Evolutionary conservation across 1,140 invertebrate species (phyloP).

Genomic region (Ridgeia piscesae): DNA sequence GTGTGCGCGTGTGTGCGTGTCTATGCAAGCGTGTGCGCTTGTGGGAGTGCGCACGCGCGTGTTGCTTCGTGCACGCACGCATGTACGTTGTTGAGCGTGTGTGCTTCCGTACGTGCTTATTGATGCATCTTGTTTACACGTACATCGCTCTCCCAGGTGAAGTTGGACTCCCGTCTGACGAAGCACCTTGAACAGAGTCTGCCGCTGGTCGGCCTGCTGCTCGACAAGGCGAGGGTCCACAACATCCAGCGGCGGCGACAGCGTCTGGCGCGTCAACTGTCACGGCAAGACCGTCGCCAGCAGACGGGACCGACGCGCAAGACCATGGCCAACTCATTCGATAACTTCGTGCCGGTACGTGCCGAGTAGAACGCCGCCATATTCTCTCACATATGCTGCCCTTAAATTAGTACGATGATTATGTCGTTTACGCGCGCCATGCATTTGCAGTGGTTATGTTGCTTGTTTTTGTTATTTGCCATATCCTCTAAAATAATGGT

Average conservation of each 20-base stretch:
- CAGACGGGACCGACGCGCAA: not conserved
- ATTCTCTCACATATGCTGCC: not conserved
- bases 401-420: not conserved
- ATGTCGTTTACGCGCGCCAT: too few relatives aligned
- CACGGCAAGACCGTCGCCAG: not conserved
- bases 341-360: constrained; percentile 23
- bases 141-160: not conserved
- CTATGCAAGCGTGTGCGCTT: too few relatives aligned
- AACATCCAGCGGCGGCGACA: not conserved
- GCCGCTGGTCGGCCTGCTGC: constrained; percentile 11
- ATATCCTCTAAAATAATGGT: too few relatives aligned
- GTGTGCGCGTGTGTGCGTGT: not conserved
- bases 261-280: constrained; percentile 9
- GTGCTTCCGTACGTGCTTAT: not conserved
- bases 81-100: not conserved
- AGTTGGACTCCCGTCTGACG: constrained; percentile 9
- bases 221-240: not conserved
- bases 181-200: constrained; percentile 18
- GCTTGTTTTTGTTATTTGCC: too few relatives aligned
- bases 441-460: too few relatives aligned
- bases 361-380: not conserved
- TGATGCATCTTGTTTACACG: too few relatives aligned
- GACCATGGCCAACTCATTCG: not conserved
- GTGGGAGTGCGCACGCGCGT: too few relatives aligned
- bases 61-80: too few relatives aligned